Base-by-base conservation (phyloP, 2,888 invertebrate species). In the Rhagonycha fulva region DNA sequence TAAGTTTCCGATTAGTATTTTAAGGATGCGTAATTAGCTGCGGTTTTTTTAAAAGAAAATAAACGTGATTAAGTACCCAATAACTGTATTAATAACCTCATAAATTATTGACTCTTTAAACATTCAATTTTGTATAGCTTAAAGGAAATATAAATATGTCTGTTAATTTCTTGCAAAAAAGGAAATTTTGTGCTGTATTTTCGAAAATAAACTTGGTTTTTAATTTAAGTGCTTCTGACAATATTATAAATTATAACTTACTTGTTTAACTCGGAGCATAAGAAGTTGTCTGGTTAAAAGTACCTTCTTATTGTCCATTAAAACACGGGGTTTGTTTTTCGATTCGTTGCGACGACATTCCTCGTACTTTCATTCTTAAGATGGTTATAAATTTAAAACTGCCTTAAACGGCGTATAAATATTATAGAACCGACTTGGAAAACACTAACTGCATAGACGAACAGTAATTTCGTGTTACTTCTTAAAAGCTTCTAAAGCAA, bases 171-270 rank as follows among this genome's bases (percentile, higher is more conserved):
- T 66, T 9, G 24, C 19, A 66, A 66, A 66, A 62, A 62, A 66
- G 10, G 5, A 4, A 24, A 24, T 66, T 23, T 24, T 24, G 26
- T 14, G 11, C 12, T 63, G n/a, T 24, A 63, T 63, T 63, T 63
- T 63, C 1, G n/a, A 47, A 47, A 47, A n/a, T n/a, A 47, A 74
- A 82, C 81, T 82, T 71, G 81, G 81, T 83, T 83, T 84, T 85
- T 84, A 85, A 86, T 86, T 86, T 85, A 84, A 83, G 83, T 84
- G 84, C 83, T 81, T 79, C 81, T 85, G 85, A 85, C 86, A 81
- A 84, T 85, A 84, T 85, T 85, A 85, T 86, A 86, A 86, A 86
- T 86, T 86, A 86, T 86, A 86, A 85, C 85, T 86, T 85, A 85
- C 85, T 86, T 81, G 82, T 79, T 81, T 80, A 82, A 82, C 82